A percentile compares a stretch with the other conserved stretches of the same genome.
Conservation (phyloP, 2,888 invertebrate genomes). For the Troides aeacus region DNA sequence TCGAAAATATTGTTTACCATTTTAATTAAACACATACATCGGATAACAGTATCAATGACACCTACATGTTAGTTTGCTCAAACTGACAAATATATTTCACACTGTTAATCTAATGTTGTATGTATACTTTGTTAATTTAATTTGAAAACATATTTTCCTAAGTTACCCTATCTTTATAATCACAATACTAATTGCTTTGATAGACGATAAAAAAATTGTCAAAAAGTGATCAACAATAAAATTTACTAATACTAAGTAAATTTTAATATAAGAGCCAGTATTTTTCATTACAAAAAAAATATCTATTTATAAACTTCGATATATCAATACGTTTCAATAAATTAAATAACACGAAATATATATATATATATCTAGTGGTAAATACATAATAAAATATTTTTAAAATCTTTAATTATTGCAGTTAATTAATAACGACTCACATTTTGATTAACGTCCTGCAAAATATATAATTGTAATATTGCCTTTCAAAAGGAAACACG, state of each 20-base stretch:
- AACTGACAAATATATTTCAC: background rate
- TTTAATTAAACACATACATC: background rate
- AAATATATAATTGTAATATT: conserved; percentile 20
- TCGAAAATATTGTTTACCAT: background rate
- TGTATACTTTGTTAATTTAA: no score
- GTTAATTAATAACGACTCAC: background rate
- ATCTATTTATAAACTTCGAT: background rate
- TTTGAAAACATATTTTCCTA: no score
- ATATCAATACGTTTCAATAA: background rate
- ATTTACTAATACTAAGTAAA: no score
- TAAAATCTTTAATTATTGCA: background rate
- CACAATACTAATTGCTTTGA: background rate
- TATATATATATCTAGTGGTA: no score
- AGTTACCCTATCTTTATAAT: background rate
- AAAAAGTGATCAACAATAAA: no score
- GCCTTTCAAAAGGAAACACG: conserved; percentile 58
- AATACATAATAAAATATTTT: background rate
- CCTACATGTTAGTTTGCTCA: background rate
- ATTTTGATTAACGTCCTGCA: conserved; percentile 4
- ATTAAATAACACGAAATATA: no score
- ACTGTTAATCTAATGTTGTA: background rate
- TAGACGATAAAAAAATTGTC: background rate
- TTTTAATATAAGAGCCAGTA: no score
- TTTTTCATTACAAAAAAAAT: no score
- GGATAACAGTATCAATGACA: background rate